Base-by-base conservation (phyloP, 1,140 invertebrate genomes). In the Thalassaphorura encarpata region DNA sequence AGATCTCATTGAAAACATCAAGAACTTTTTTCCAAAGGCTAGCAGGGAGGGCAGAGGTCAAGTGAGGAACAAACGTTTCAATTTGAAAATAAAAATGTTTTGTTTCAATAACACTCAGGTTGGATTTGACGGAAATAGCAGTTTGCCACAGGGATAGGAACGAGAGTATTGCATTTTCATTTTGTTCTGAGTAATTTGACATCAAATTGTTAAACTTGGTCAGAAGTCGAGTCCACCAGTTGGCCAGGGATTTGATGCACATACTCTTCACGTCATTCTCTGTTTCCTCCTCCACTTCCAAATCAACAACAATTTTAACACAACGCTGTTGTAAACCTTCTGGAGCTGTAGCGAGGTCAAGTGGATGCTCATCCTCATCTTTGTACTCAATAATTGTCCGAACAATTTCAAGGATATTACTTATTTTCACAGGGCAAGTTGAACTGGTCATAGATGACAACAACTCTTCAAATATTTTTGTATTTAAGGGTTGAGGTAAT, bases 121-220 rank as follows among this genome's bases (percentile, higher is more conserved):
- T 91, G 15, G 87, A 85, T 71, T 88, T 89, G 0, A 91, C 86
- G 42, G 86, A 89, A 67, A 92, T 90, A n/a, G 88, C 87, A 57
- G 85, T 84, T 68, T 89, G 85, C 87, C 88, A 91, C 11, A 91
- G 71, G 51, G 83, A 80, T 41, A 91, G 76, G 68, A 91, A 90
- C 23, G 85, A 87, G 33, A 89, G 75, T 43, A 89, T 78, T 78
- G 67, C 80, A 54, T 77, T 73, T 63, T 78, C 76, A 77, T 78
- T 69, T 76, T 70, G 49, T 72, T 69, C 66, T 80, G 76, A 50
- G 57, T 75, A 76, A 19, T 71, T 71, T 29, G 70, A 64, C 16
- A 78, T 70, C 41, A 78, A 71, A 47, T 68, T 67, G 55, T 77
- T 73, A 59, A 79, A 77, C 56, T 78, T 76, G 23, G 72, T 73